A percentile compares a stretch with the other conserved stretches of the same genome.
These are phyloP conservation scores for Patiria miniata DNA, from an alignment of 35 echinoderm and acorn worm genomes.

Conservation along the genomic window DNA sequence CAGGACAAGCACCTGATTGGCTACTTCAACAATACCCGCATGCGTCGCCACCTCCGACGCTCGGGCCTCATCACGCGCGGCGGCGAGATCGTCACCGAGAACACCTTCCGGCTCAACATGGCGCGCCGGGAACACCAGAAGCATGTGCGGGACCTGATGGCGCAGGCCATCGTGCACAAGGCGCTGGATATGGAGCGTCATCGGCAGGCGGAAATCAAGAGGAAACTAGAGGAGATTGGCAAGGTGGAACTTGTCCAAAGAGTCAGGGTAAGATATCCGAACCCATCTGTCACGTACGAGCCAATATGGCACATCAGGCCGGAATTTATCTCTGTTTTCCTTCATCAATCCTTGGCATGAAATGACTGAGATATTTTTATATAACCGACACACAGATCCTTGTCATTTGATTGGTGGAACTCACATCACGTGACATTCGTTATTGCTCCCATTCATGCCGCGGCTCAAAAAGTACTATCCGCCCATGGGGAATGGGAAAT, in stretches of 20 bases:
- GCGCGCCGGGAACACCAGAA: constrained; percentile 91
- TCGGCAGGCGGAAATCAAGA: constrained; percentile 81
- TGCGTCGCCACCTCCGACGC: constrained; percentile 80
- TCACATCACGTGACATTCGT: too few relatives aligned
- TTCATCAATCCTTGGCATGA: neutral
- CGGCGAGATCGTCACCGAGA: constrained; percentile 88
- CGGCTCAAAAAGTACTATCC: too few relatives aligned
- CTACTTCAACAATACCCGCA: constrained; percentile 97
- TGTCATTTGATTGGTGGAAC: too few relatives aligned
- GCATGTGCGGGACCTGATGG: constrained; percentile 91
- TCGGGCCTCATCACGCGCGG: constrained; percentile 85
- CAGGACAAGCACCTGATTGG: constrained; percentile 96
- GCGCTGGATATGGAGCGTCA: constrained; percentile 89
- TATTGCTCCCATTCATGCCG: too few relatives aligned
- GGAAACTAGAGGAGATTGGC: constrained; percentile 92
- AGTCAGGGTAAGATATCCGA: constrained; percentile 93
- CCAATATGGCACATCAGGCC: too few relatives aligned
- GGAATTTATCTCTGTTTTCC: neutral
- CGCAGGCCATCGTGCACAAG: constrained; percentile 97
- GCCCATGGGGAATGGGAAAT: too few relatives aligned
- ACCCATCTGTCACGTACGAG: too few relatives aligned
- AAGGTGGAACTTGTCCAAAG: constrained; percentile 87
- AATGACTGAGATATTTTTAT: too few relatives aligned
- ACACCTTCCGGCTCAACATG: constrained; percentile 91
- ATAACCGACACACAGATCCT: too few relatives aligned